A percentile compares a stretch with the other conserved stretches of the same genome.
Conservation (phyloP, 2,888 invertebrate genomes). For the Sarcophaga subvicina region DNA sequence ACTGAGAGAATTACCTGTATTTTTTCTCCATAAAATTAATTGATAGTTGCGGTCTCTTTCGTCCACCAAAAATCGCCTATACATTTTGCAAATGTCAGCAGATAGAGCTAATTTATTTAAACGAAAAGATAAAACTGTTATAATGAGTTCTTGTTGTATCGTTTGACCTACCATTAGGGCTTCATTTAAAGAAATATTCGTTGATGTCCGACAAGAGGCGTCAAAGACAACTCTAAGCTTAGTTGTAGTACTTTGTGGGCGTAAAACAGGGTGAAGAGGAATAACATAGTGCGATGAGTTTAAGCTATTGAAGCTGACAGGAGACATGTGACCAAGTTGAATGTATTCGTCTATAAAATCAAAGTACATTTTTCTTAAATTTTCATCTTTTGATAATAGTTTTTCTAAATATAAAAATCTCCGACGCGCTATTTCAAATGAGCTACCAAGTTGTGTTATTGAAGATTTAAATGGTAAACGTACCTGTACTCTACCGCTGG, state of each 20-base stretch:
- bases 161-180: conserved; percentile 41
- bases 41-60: not conserved
- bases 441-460: conserved; percentile 27
- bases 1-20: too few species aligned
- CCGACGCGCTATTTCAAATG: conserved; percentile 38
- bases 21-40: too few species aligned
- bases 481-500: conserved; percentile 9
- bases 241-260: conserved; percentile 45
- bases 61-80: not conserved
- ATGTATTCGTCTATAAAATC: conserved; percentile 38
- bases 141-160: conserved; percentile 36
- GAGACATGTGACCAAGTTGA: conserved; percentile 21
- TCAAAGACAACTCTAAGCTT: conserved; percentile 59
- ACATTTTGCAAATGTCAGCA: conserved; percentile 22
- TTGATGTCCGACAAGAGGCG: conserved; percentile 26
- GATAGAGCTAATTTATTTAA: conserved; percentile 18
- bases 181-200: conserved; percentile 43
- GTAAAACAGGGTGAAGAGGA: conserved; percentile 38
- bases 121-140: conserved; percentile 9
- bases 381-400: conserved; percentile 29
- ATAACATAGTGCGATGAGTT: conserved; percentile 23
- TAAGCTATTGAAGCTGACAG: not conserved
- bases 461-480: conserved; percentile 38
- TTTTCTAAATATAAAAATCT: conserved; percentile 35
- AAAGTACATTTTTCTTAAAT: conserved; percentile 8